Conservation (phyloP, 2,113 vertebrate species). For the Eleginops maclovinus region DNA sequence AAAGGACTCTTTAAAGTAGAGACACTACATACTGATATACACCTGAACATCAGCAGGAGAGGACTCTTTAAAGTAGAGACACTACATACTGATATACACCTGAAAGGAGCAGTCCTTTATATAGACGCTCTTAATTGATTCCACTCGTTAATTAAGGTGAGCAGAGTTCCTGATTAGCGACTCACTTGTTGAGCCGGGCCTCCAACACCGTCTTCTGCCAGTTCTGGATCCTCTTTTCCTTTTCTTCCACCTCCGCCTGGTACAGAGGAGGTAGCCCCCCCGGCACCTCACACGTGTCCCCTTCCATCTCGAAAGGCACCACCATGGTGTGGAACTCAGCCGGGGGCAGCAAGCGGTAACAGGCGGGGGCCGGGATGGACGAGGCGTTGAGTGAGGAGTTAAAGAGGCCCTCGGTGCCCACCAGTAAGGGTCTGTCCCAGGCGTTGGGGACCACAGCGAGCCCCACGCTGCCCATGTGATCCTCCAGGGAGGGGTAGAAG, state of each 20-base stretch:
- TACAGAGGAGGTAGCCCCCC: slow-evolving; percentile 89
- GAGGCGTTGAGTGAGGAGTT: not conserved
- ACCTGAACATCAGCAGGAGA: too few species aligned
- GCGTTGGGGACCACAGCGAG: slow-evolving; percentile 93
- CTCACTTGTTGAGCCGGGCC: slow-evolving; percentile 91
- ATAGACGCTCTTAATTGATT: not conserved
- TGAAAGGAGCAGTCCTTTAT: too few species aligned
- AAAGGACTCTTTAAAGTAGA: too few species aligned
- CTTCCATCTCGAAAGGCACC: slow-evolving; percentile 95
- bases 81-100: too few species aligned
- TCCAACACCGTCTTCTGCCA: slow-evolving; percentile 94
- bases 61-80: too few species aligned
- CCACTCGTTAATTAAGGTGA: not conserved
- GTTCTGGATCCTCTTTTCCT: slow-evolving; percentile 87
- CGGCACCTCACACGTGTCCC: slow-evolving; percentile 93
- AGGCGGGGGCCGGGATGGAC: slow-evolving; percentile 46
- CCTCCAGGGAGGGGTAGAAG: slow-evolving; percentile 94
- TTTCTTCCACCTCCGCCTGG: slow-evolving; percentile 84
- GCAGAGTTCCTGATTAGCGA: not conserved
- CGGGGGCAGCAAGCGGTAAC: slow-evolving; percentile 88
- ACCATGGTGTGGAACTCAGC: slow-evolving; percentile 88
- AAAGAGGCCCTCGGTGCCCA: slow-evolving; percentile 84
- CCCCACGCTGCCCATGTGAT: slow-evolving; percentile 95
- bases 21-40: too few species aligned
- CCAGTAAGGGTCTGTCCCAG: slow-evolving; percentile 91